Evolutionary conservation across 2,113 vertebrate species (phyloP).

Genomic region (Silurus glanis): DNA sequence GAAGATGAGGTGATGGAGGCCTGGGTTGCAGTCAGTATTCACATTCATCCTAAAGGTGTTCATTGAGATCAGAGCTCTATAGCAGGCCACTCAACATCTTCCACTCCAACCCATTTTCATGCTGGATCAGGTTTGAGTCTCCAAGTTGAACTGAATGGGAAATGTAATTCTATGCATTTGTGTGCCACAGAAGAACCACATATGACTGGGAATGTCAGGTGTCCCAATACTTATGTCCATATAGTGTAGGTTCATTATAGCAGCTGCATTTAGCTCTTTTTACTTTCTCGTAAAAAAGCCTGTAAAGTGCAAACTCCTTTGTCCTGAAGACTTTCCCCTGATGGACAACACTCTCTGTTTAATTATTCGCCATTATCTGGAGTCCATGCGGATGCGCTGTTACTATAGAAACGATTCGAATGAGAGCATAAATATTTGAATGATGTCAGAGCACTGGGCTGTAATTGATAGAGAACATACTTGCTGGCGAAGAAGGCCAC

Average conservation of each 20-base stretch:
- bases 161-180: too few relatives aligned
- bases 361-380: background rate
- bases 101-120: too few relatives aligned
- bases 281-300: background rate
- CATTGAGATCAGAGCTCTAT: too few relatives aligned
- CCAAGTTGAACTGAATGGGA: too few relatives aligned
- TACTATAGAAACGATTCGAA: background rate
- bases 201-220: too few relatives aligned
- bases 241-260: background rate
- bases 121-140: too few relatives aligned
- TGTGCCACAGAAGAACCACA: too few relatives aligned
- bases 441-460: background rate
- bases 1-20: too few relatives aligned
- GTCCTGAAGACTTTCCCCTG: background rate
- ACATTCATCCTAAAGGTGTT: too few relatives aligned
- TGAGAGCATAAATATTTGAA: background rate
- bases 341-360: background rate
- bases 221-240: too few relatives aligned
- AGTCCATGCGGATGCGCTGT: background rate
- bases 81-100: too few relatives aligned
- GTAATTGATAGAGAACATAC: slow-evolving; percentile 67
- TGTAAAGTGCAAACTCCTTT: background rate
- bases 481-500: slow-evolving; percentile 99
- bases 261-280: background rate
- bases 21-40: too few relatives aligned